Evolutionary conservation across 2,888 invertebrate species (phyloP), one percentile per base, ranked within the genome.

Genomic region (Tenthredo mesomela): DNA sequence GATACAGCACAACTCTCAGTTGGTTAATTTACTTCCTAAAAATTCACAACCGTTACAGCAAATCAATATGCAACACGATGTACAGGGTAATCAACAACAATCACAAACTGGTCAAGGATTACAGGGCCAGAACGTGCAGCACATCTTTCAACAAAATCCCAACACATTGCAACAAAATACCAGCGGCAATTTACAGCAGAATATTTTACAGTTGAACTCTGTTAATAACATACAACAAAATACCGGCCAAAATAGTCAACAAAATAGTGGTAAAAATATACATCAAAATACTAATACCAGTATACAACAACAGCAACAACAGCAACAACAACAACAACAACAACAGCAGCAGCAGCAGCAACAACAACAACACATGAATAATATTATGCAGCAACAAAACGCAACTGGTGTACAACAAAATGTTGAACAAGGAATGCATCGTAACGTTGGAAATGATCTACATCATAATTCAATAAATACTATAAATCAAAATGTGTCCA

Each of bases 41-140:
- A 82, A 67, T 67, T 47, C 82, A 1, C 82, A 82, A 47, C 70
- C 82, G 29, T 37, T 80, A 43, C 70, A 65, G 33, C 82, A 70
- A 82, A 82, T 82, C 25, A 82, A 82, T 82, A 82, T 82, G n/a
- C 82, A 65, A 21, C 82, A 82, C 47, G 82, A 82, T 18, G n/a
- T 29, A 1, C 82, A 82, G 10, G 29, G 70, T 29, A 50, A 18
- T 1, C 82, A 82, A 47, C 70, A 65, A 33, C 47, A 29, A 50
- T 29, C 70, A 6, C 82, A 82, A 82, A 43, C 65, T 65, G 47
- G 40, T 43, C 82, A 65, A 43, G 40, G 21, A 29, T 67, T 82
- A 7, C 92, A 92, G 84, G 89, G 91, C 15, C 89, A 92, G 82
- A 93, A 93, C 85, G 88, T 91, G 0, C 93, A 92, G 82, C 91